A percentile compares a stretch with the other conserved stretches of the same genome.
phyloP scores from a whole-genome alignment of 2,797 vertebrate species.

The Lepidocolaptes lacrymiger region DNA sequence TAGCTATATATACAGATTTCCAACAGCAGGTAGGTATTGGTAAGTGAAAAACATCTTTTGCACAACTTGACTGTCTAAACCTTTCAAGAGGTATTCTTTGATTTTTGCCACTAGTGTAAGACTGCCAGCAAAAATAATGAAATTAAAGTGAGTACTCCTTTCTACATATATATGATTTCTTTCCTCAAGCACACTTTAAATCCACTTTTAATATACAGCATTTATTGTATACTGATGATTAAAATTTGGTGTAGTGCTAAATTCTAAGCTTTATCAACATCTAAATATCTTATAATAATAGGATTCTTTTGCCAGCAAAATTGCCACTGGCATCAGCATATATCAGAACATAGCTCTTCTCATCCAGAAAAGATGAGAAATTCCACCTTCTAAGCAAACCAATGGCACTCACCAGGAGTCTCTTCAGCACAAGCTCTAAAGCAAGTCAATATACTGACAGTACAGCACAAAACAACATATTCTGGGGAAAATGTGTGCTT shows the following conservation, averaged over 20 bases:
- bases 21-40: background rate
- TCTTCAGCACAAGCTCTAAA: background rate
- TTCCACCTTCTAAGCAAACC: background rate
- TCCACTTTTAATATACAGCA: background rate
- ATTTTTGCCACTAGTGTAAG: background rate
- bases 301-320: background rate
- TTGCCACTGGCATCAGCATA: accelerated
- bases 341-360: background rate
- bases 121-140: background rate
- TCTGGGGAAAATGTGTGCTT: background rate
- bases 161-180: background rate
- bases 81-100: background rate
- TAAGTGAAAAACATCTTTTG: slow-evolving; percentile 26
- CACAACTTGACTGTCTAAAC: background rate
- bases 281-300: background rate
- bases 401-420: background rate
- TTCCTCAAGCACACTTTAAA: background rate
- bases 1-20: background rate
- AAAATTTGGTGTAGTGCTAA: background rate
- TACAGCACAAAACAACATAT: background rate
- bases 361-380: background rate
- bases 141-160: background rate
- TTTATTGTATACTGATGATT: background rate
- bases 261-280: background rate
- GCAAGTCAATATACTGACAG: background rate